Conservation (phyloP, 2,797 vertebrate genomes). For the Bothrops alternatus region DNA sequence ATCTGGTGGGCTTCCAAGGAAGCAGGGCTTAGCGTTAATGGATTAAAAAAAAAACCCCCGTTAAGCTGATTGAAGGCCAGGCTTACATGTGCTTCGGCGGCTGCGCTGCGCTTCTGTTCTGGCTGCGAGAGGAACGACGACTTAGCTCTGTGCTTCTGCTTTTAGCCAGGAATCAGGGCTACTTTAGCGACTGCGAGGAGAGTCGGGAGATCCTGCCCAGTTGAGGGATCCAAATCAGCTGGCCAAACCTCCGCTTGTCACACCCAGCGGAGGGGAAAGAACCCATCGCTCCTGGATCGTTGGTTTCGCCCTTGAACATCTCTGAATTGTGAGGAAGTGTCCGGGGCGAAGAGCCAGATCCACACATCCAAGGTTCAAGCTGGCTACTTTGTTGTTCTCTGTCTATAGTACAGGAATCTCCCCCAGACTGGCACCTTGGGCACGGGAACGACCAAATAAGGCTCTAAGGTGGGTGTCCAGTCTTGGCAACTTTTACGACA, state of each 20-base stretch:
- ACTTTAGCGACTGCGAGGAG: neutral
- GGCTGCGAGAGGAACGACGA: accelerated
- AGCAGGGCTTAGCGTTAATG: neutral
- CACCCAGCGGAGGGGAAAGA: neutral
- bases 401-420: neutral
- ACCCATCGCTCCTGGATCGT: neutral
- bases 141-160: neutral
- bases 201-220: neutral
- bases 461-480: neutral
- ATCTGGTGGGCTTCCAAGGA: neutral
- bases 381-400: neutral
- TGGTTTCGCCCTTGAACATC: neutral
- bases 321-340: neutral
- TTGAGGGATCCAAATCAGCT: neutral
- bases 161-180: neutral
- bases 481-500: neutral
- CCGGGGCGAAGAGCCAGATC: neutral
- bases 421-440: neutral
- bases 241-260: neutral
- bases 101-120: neutral
- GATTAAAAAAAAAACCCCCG: neutral
- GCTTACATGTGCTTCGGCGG: neutral
- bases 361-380: neutral
- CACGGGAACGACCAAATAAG: no score
- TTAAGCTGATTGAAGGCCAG: neutral